Evolutionary conservation across 2,888 invertebrate genomes (phyloP), one percentile per base, ranked within the genome.

Genomic region (Drosophila tanythrix): DNA sequence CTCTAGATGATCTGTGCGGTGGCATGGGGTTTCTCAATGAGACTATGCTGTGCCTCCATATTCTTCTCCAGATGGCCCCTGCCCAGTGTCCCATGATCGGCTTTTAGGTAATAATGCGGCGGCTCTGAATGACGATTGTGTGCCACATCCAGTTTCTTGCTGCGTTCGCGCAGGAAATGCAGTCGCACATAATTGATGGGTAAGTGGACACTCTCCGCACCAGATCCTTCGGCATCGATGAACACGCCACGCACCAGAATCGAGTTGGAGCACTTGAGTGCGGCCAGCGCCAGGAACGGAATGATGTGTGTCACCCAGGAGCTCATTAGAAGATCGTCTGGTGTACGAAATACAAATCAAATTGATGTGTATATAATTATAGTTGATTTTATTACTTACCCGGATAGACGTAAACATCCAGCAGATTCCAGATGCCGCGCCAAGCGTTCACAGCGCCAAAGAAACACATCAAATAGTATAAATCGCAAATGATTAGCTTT

Each of bases 231-330:
- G 0, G 96, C 97, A 92, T 98, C 98, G 62, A 97, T 97, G 93
- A 96, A 97, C 2, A 98, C 97, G 0, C 98, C 98, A 52, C 97
- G 95, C 4, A 97, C 97, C 74, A 98, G 94, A 61, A 98, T 94
- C 0, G 97, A 97, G 93, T 98, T 98, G 83, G 97, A 96, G 90
- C 97, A 97, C 91, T 97, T 97, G 62, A 98, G 94, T 11, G 97
- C 94, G 60, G 97, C 95, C 60, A 97, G 94, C 46, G 97, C 93
- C 0, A 95, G 91, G 74, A 97, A 94, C 76, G 97, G 96, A 70
- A 96, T 94, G 81, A 96, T 93, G 92, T 97, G 96, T 0, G 97
- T 96, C 74, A 97, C 94, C 96, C 97, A 97, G 92, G 96, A 97
- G 92, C 97, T 97, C 77, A 96, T 92, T 74, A 96, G 94, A 53